These are phyloP conservation scores for Lobophora halterata DNA, from an alignment of 2,888 invertebrate species.

Conservation along the genomic window DNA sequence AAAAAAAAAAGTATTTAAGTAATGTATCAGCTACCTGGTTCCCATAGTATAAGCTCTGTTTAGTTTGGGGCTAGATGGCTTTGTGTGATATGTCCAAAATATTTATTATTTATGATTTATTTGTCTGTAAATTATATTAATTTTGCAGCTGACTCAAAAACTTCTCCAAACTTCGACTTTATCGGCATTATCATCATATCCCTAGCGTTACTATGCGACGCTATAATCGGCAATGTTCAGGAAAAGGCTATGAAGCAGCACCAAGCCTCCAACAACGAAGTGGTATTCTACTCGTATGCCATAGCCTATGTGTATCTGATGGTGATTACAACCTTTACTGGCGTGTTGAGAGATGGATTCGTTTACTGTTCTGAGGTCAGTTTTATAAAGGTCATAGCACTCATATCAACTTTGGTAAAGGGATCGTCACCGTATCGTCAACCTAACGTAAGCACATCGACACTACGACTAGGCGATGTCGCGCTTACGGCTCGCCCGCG, in stretches of 20 bases:
- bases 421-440: too few relatives aligned
- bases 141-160: conserved; percentile 85
- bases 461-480: too few relatives aligned
- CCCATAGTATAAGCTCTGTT: too few relatives aligned
- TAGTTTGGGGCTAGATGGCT: too few relatives aligned
- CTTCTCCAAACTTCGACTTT: conserved; percentile 87
- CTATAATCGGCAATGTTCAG: conserved; percentile 97
- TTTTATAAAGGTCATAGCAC: background rate
- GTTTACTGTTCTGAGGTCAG: conserved; percentile 88
- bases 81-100: too few relatives aligned
- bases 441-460: too few relatives aligned
- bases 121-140: conserved; percentile 1
- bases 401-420: background rate
- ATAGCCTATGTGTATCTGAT: conserved; percentile 92
- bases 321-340: conserved; percentile 85
- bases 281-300: conserved; percentile 95
- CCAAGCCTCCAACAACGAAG: conserved; percentile 92
- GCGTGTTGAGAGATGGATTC: conserved; percentile 87
- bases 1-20: too few relatives aligned
- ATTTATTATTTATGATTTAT: conserved; percentile 1
- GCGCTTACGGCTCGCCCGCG: too few relatives aligned
- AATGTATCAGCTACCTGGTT: too few relatives aligned
- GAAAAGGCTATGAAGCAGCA: conserved; percentile 95
- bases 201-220: conserved; percentile 94
- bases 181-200: conserved; percentile 88